Evolutionary conservation across 2,113 vertebrate species (phyloP), one percentile per base, ranked within the genome.

Genomic region (Caracal caracal): DNA sequence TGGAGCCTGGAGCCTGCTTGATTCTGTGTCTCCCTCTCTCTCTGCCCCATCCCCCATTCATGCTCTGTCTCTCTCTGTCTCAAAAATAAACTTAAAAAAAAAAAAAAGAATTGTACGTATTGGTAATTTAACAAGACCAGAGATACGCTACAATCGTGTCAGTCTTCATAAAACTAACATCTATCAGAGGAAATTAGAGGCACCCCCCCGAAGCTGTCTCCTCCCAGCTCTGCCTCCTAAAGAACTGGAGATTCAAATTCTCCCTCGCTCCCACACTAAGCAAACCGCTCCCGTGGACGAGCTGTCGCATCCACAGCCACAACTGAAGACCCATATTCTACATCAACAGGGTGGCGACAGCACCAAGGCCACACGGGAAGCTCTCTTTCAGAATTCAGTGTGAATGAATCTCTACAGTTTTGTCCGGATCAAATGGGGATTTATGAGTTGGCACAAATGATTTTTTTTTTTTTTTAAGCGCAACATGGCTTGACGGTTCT

Each of bases 71-170:
- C 1, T 40, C 40, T 40, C 40, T 40, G 43, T 43, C 43, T 43
- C 43, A 43, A 43, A 43, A 9, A 43, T 43, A 43, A 43, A 43
- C 43, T 43, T 22, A 61, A 37, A 3, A 86, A 16, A 79, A 78
- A 30, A 61, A 37, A 2, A 86, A 16, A 79, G 81, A 79, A 71
- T 61, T 61, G 30, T 37, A 56, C 49, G 49, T 24, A 28, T 2
- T 35, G 73, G 40, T 6, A 10, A 51, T 17, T 33, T 19, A 85
- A 51, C 5, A 43, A 70, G 83, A n/a, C 73, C 4, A 1, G 26
- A 53, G 20, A 70, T 2, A 59, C 10, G 0, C 49, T 3, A 49
- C 24, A 13, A 6, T 22, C 10, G 0, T 5, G 1, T 43, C 0
- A 3, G 43, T 35, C 24, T 28, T 8, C 30, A 3, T 73, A 15